Evolutionary conservation across 2,113 vertebrate genomes (phyloP).

Genomic region (Catharus fuscescens): DNA sequence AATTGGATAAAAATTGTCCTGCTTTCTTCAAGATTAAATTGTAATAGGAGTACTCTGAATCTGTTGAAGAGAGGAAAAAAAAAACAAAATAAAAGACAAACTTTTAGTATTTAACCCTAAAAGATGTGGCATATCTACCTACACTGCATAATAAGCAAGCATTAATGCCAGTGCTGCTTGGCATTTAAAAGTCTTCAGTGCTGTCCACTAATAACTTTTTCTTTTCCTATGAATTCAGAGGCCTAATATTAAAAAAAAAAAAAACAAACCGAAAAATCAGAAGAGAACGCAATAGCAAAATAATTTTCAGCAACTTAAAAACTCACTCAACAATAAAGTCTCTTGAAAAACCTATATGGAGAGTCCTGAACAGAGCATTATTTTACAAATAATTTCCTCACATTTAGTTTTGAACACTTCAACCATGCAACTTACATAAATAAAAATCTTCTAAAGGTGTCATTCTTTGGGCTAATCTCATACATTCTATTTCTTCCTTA

Average conservation of each 20-base stretch:
- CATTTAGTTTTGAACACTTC: neutral
- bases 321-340: neutral
- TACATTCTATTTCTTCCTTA: neutral
- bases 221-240: neutral
- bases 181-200: neutral
- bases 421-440: neutral
- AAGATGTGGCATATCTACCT: neutral
- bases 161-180: neutral
- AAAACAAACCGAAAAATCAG: neutral
- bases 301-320: neutral
- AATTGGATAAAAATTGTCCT: conserved; percentile 90
- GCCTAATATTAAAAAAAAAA: neutral
- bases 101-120: neutral
- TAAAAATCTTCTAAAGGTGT: neutral
- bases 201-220: neutral
- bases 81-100: neutral
- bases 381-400: neutral
- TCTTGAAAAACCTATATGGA: neutral
- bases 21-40: conserved; percentile 95
- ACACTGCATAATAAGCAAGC: neutral
- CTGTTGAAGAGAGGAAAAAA: conserved; percentile 62
- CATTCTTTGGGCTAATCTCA: neutral
- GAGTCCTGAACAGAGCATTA: neutral
- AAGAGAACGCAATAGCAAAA: neutral
- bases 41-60: conserved; percentile 90